These are phyloP conservation scores for Trichogramma evanescens DNA, from an alignment of 2,888 invertebrate species.

Conservation along the genomic window DNA sequence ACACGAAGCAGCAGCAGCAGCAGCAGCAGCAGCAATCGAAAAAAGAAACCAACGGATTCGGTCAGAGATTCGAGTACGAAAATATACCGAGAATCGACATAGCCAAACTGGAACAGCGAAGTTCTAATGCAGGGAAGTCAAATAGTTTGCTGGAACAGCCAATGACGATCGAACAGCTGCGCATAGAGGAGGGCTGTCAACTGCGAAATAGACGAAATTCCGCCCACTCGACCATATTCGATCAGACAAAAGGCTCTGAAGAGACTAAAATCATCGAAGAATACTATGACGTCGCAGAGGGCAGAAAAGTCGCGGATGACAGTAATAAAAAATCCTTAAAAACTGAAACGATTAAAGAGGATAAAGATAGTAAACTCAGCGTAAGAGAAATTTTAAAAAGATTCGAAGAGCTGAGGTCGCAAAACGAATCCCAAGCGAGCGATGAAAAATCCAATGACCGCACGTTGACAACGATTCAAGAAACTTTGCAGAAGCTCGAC, in stretches of 20 bases:
- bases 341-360: slow-evolving; percentile 79
- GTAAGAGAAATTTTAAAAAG: slow-evolving; percentile 76
- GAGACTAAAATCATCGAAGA: slow-evolving; percentile 37
- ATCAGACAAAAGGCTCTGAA: slow-evolving; percentile 15
- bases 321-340: slow-evolving; percentile 37
- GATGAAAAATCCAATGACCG: slow-evolving; percentile 40
- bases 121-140: slow-evolving; percentile 5
- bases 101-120: slow-evolving; percentile 35
- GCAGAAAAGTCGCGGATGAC: slow-evolving; percentile 24
- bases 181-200: slow-evolving; percentile 39
- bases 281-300: slow-evolving; percentile 38
- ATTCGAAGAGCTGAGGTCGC: slow-evolving; percentile 62
- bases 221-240: background rate
- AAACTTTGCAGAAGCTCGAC: slow-evolving; percentile 47
- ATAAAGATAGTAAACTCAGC: slow-evolving; percentile 74
- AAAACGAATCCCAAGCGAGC: slow-evolving; percentile 27
- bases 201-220: slow-evolving; percentile 33
- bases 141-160: slow-evolving; percentile 21
- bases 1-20: too few species aligned
- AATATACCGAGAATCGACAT: slow-evolving; percentile 44
- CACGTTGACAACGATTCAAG: slow-evolving; percentile 45
- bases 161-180: slow-evolving; percentile 40
- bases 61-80: slow-evolving; percentile 42
- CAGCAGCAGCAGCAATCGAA: slow-evolving; percentile 20
- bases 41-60: slow-evolving; percentile 1